These are phyloP conservation scores for Indicator indicator DNA, from an alignment of 2,113 vertebrate genomes.

Conservation along the genomic window DNA sequence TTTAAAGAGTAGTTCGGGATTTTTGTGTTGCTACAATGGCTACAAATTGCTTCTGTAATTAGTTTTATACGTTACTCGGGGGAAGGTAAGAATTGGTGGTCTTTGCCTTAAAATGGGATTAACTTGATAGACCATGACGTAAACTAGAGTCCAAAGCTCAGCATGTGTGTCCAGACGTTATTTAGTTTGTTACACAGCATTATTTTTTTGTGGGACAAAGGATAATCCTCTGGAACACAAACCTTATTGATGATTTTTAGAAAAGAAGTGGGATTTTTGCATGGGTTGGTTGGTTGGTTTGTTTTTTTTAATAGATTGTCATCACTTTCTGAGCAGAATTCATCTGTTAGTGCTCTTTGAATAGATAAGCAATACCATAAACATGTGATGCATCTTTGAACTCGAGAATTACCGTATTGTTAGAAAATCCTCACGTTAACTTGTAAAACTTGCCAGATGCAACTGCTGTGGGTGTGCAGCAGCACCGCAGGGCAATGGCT, in stretches of 20 bases:
- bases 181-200: not conserved
- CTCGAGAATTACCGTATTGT: not conserved
- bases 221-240: not conserved
- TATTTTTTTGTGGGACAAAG: not conserved
- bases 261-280: not conserved
- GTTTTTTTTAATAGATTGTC: not conserved
- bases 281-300: no score
- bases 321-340: not conserved
- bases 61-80: accelerated
- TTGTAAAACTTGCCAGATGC: not conserved
- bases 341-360: not conserved
- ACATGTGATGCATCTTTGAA: not conserved
- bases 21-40: not conserved
- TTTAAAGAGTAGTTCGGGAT: not conserved
- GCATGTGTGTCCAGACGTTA: not conserved
- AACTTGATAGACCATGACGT: not conserved
- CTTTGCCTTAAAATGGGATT: not conserved
- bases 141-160: constrained; percentile 27
- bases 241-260: not conserved
- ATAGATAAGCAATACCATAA: not conserved
- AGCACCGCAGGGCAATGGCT: not conserved
- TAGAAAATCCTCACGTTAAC: not conserved
- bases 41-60: not conserved
- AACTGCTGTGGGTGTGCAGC: not conserved
- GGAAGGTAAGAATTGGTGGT: not conserved